A percentile compares a stretch with the other conserved stretches of the same genome.
These are phyloP conservation scores for Metallyticus violacea DNA, from an alignment of 2,888 invertebrate genomes.

Conservation along the genomic window DNA sequence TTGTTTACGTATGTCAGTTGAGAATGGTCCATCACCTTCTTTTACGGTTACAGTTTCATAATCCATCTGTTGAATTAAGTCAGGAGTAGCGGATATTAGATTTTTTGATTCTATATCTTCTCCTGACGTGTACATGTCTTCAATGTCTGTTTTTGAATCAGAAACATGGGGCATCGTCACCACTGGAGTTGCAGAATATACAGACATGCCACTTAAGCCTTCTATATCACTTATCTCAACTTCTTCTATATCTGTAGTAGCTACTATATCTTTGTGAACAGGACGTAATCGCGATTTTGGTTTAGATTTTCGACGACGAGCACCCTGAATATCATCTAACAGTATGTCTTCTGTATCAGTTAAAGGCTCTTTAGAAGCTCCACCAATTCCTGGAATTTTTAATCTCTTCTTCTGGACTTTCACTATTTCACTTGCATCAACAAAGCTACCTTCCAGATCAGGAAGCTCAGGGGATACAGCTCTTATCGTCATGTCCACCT, in stretches of 20 bases:
- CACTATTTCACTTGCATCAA: conserved; percentile 38
- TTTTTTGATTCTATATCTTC: background rate
- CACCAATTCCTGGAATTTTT: conserved; percentile 28
- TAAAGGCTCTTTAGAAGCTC: conserved; percentile 41
- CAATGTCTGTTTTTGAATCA: conserved; percentile 45
- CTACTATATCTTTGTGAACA: background rate
- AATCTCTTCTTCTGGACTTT: conserved; percentile 37
- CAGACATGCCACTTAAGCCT: conserved; percentile 12
- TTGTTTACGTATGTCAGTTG: conserved; percentile 30
- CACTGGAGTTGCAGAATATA: background rate
- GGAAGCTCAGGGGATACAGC: conserved; percentile 8
- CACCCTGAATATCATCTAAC: conserved; percentile 24
- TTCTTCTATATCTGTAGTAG: conserved; percentile 48
- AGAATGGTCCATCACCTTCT: conserved; percentile 43
- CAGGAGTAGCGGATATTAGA: conserved; percentile 26
- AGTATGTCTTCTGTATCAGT: conserved; percentile 53
- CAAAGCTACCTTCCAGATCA: conserved; percentile 39
- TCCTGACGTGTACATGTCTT: conserved; percentile 41
- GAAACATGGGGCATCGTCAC: background rate
- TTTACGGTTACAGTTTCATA: conserved; percentile 37
- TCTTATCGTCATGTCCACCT: background rate
- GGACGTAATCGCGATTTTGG: background rate
- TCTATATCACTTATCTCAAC: conserved; percentile 46
- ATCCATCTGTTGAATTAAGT: conserved; percentile 26
- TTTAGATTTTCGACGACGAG: conserved; percentile 19